Percentiles rank a stretch among this genome's conserved stretches.
phyloP scores from a whole-genome alignment of 2,888 invertebrate species.

The Hydraecia micacea region DNA sequence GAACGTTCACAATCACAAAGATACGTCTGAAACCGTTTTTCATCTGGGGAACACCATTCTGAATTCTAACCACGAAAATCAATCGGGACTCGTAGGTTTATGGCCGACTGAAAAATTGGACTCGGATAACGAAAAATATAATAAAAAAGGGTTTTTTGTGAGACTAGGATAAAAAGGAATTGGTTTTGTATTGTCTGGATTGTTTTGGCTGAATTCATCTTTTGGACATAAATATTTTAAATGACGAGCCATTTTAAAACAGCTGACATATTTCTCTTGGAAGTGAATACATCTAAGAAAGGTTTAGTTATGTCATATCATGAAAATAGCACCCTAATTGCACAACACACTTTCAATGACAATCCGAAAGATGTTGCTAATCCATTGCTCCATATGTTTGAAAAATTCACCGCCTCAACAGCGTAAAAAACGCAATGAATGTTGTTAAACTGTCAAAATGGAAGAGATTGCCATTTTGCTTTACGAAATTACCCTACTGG shows the following conservation, averaged over 20 bases:
- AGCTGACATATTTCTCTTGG: background rate
- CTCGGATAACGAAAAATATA: conserved; percentile 18
- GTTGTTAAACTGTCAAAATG: background rate
- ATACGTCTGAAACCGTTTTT: conserved; percentile 34
- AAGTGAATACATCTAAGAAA: background rate
- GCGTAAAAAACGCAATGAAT: too few relatives aligned
- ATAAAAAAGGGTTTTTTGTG: conserved; percentile 26
- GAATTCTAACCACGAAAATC: conserved; percentile 60
- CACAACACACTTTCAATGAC: background rate
- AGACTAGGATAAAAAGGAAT: conserved; percentile 16
- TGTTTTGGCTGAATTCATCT: background rate
- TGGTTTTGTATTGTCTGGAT: conserved; percentile 12
- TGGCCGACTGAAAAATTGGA: conserved; percentile 42
- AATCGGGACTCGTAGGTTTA: conserved; percentile 48
- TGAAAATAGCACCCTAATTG: background rate
- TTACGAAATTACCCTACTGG: background rate
- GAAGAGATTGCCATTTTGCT: background rate
- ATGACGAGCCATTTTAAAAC: background rate
- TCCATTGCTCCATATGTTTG: background rate
- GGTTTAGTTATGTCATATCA: too few relatives aligned
- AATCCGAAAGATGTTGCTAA: background rate
- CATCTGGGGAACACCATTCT: conserved; percentile 55
- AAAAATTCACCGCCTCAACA: background rate
- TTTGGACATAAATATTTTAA: background rate
- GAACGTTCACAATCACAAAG: conserved; percentile 38